A percentile compares a stretch with the other conserved stretches of the same genome.
These are phyloP conservation scores for Aelia acuminata DNA, from an alignment of 2,888 invertebrate genomes.

Conservation along the genomic window DNA sequence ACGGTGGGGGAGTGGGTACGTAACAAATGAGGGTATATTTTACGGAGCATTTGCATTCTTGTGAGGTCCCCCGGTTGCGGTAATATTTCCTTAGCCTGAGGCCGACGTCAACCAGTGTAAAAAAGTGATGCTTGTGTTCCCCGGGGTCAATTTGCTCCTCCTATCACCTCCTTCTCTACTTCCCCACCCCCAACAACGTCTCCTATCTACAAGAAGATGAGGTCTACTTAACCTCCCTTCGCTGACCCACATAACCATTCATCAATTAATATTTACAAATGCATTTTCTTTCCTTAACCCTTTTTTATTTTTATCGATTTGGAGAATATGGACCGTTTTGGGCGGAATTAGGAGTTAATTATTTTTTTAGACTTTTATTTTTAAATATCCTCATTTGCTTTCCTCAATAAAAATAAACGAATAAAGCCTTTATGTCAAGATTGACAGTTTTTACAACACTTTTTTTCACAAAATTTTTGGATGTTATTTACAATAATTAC, in stretches of 20 bases:
- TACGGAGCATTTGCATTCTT: conserved; percentile 60
- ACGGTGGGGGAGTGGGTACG: conserved; percentile 50
- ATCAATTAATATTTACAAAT: background rate
- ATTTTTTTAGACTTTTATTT: too few species aligned
- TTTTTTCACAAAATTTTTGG: too few species aligned
- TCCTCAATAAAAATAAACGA: too few species aligned
- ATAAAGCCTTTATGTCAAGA: too few species aligned
- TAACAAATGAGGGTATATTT: conserved; percentile 61
- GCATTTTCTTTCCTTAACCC: too few species aligned
- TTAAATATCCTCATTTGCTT: too few species aligned
- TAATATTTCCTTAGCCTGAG: conserved; percentile 59
- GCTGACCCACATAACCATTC: background rate
- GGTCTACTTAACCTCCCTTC: background rate
- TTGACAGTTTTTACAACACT: too few species aligned
- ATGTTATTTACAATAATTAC: too few species aligned
- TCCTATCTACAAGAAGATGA: background rate
- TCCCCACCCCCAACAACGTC: background rate
- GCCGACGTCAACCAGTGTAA: conserved; percentile 53
- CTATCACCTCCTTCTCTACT: conserved; percentile 1
- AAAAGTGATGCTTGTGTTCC: conserved; percentile 58
- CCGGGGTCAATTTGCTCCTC: conserved; percentile 55
- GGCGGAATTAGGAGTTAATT: too few species aligned
- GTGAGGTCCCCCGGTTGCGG: conserved; percentile 51
- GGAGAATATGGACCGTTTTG: too few species aligned
- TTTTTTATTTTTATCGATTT: too few species aligned